Evolutionary conservation across 2,888 invertebrate species (phyloP).

Genomic region (Synanthedon formicaeformis): DNA sequence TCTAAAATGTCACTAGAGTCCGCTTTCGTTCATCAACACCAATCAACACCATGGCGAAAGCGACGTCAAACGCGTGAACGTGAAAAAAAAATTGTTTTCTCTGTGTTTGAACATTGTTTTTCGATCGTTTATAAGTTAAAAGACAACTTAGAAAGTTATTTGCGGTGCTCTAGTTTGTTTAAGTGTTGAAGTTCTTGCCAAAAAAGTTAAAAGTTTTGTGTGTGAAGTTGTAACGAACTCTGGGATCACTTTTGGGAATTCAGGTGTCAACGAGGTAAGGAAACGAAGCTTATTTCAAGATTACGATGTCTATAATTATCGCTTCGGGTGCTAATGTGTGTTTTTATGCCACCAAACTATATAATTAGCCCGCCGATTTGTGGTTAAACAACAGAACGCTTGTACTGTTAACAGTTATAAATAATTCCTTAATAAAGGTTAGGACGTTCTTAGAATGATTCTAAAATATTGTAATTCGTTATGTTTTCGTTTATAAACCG

Average conservation of each 20-base stretch:
- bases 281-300: slow-evolving; percentile 51
- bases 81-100: slow-evolving; percentile 63
- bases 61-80: slow-evolving; percentile 61
- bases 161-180: slow-evolving; percentile 33
- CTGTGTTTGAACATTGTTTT: slow-evolving; percentile 53
- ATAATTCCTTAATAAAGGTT: slow-evolving; percentile 55
- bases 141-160: slow-evolving; percentile 38
- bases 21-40: slow-evolving; percentile 29
- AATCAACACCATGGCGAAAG: slow-evolving; percentile 61
- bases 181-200: slow-evolving; percentile 34
- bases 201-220: slow-evolving; percentile 55
- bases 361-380: slow-evolving; percentile 16
- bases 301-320: slow-evolving; percentile 49
- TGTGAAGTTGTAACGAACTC: slow-evolving; percentile 66
- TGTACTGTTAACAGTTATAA: slow-evolving; percentile 50
- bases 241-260: slow-evolving; percentile 53
- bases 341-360: slow-evolving; percentile 16
- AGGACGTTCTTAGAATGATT: slow-evolving; percentile 17
- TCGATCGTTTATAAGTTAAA: slow-evolving; percentile 50
- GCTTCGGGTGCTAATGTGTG: slow-evolving; percentile 22
- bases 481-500: too few relatives aligned
- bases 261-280: slow-evolving; percentile 72
- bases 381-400: slow-evolving; percentile 23
- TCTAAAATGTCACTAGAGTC: slow-evolving; percentile 26
- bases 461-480: too few relatives aligned